Evolutionary conservation across 2,888 invertebrate species (phyloP).

Genomic region (Crepidodera aurea): DNA sequence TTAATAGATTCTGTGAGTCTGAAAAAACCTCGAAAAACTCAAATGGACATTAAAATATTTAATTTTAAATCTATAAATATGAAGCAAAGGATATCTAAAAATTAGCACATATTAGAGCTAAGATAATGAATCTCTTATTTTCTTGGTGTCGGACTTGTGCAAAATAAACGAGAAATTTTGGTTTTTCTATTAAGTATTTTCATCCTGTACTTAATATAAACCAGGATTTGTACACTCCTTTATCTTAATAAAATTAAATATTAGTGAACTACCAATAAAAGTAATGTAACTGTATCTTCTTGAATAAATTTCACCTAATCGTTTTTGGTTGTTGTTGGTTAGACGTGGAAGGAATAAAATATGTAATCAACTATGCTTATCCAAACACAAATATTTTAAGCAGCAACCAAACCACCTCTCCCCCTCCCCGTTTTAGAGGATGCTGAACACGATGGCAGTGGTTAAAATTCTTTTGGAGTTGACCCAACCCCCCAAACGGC

Average conservation of each 20-base stretch:
- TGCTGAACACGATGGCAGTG: no score
- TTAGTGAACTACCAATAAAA: constrained; percentile 3
- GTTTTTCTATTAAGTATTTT: constrained; percentile 6
- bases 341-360: constrained; percentile 97
- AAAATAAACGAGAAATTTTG: constrained; percentile 27
- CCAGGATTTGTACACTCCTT: constrained; percentile 20
- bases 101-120: constrained; percentile 40
- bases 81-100: no score
- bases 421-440: no score
- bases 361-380: constrained; percentile 96
- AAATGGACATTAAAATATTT: no score
- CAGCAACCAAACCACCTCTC: no score
- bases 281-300: constrained; percentile 16
- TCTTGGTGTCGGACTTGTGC: constrained; percentile 38
- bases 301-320: constrained; percentile 6
- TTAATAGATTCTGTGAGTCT: no score
- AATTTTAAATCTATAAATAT: no score
- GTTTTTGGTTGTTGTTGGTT: constrained; percentile 52
- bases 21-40: no score
- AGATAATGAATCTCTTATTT: constrained; percentile 28
- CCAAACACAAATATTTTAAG: no score
- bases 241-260: not conserved
- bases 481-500: no score
- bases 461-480: no score
- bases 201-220: not conserved